Evolutionary conservation across 2,797 vertebrate species (phyloP), one percentile per base, ranked within the genome.

Genomic region (Bufotes viridis): DNA sequence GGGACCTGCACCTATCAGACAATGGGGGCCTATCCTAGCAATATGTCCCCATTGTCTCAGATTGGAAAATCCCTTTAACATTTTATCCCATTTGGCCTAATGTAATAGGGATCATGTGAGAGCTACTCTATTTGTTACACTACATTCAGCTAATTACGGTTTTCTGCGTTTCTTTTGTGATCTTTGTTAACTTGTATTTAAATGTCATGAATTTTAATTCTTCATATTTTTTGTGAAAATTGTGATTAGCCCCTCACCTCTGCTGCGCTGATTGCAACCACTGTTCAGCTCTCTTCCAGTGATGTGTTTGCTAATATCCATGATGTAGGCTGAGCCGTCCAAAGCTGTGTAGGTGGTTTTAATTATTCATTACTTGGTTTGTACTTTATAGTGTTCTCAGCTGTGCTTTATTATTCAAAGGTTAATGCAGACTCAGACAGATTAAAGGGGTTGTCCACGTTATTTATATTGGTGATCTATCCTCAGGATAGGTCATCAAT

Each of bases 361-460:
- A 94, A 95, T 95, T 94, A 95, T 94, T 95, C 93, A 94, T 94
- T 93, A 90, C 90, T 92, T 78, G 22, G 92, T 93, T 94, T 95
- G 92, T 94, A 92, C 94, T 94, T 94, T 94, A 92, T 86, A 92
- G 92, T 92, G 92, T 92, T 92, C 93, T 93, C 93, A 94, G 93
- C 94, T 95, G 93, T 92, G 92, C 92, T 93, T 94, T 94, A 93
- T 94, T 95, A 93, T 94, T 93, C 93, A 94, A 93, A 95, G 93
- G 91, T 94, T 95, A 95, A 95, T 94, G 92, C 93, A 94, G 92
- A 93, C 92, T 88, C 91, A 93, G 79, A 81, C 78, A 82, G 72
- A 79, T 81, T 89, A 89, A 89, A 42, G 42, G 42, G 42, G 42
- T 42, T 42, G 42, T 42, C 42, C 42, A 42, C 42, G 42, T 42